Evolutionary conservation across 2,797 vertebrate genomes (phyloP), one percentile per base, ranked within the genome.

Genomic region (Danio tinwini): DNA sequence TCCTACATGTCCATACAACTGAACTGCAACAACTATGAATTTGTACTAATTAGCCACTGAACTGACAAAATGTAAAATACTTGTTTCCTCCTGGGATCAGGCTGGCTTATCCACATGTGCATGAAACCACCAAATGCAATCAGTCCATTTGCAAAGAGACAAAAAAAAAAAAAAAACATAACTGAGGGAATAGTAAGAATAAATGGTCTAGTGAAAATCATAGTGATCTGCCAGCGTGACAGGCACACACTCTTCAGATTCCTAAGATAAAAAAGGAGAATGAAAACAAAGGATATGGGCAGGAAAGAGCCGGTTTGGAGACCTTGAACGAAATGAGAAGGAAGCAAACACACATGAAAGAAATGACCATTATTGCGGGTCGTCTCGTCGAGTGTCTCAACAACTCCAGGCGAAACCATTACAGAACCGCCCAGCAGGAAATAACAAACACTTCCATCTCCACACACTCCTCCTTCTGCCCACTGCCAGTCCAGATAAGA

Each of bases 401-500:
- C 74, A 62, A 67, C 79, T 80, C 64, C 67, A 49, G 79, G 58
- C 47, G 75, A 49, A 74, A 65, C 81, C 72, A 85, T 86, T 86
- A 82, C 62, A 45, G 52, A 73, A 63, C 68, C 52, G 5, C 74
- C 58, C 56, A 50, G 50, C 53, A 69, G 63, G 64, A 84, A 81
- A 83, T 74, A 73, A 79, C 59, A 84, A 85, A 81, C 58, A 70
- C 71, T 56, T 56, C 76, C 71, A 65, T 67, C 49, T 45, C 40
- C 13, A 72, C 50, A 58, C 70, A 37, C 53, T 56, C 44, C 63
- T 63, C 45, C 29, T 63, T 56, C 56, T 53, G 37, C 69, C 83
- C 70, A 61, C 69, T 77, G 55, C 56, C 49, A 53, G 73, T 17
- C 6, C 44, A 40, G 62, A 84, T 82, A 82, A 80, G 77, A 72